A percentile compares a stretch with the other conserved stretches of the same genome.
Evolutionary conservation across 2,113 vertebrate species (phyloP).

Genomic region (Jaculus jaculus): DNA sequence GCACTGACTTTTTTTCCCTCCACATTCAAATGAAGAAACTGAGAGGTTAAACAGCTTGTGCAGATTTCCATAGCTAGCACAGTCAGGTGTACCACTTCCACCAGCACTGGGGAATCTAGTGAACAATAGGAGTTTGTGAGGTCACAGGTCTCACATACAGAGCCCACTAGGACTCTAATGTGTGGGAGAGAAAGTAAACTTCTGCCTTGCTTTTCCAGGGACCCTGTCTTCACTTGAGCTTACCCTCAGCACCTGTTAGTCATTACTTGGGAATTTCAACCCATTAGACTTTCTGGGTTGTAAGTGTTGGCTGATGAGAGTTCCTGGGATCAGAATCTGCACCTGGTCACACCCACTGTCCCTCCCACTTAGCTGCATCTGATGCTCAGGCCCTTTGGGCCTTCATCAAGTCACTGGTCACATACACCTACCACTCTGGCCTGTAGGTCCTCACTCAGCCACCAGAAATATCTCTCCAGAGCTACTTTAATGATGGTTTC

Average conservation of each 20-base stretch:
- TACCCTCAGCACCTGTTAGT: not conserved
- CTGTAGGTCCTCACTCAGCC: not conserved
- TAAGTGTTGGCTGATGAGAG: not conserved
- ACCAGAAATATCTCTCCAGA: constrained; percentile 4
- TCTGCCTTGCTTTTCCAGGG: not conserved
- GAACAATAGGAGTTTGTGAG: not conserved
- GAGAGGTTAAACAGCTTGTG: not conserved
- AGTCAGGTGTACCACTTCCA: accelerated
- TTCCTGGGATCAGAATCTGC: not conserved
- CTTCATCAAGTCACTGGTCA: not conserved
- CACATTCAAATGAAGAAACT: constrained; percentile 1
- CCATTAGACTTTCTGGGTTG: not conserved
- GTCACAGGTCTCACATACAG: no score
- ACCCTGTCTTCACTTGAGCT: not conserved
- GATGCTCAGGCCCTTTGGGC: not conserved
- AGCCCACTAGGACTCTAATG: not conserved
- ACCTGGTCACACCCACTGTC: accelerated
- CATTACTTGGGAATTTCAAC: not conserved
- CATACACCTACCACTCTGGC: not conserved
- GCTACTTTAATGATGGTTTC: not conserved
- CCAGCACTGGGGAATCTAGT: not conserved
- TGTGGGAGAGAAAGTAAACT: not conserved
- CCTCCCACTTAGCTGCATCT: not conserved
- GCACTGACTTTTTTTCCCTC: not conserved
- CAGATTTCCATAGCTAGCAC: not conserved